Evolutionary conservation across 2,797 vertebrate genomes (phyloP).

Genomic region (Merluccius polli): DNA sequence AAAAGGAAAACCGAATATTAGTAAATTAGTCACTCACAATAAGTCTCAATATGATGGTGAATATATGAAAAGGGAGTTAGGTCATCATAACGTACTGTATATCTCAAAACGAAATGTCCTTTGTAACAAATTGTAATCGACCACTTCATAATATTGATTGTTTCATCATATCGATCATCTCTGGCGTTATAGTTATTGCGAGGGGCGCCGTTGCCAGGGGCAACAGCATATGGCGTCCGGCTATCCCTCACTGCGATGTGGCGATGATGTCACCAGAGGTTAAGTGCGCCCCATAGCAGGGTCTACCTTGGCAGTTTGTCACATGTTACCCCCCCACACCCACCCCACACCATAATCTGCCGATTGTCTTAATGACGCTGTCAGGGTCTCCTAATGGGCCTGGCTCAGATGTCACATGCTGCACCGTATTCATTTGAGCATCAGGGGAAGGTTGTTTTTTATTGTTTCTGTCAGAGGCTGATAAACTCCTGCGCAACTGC

Average conservation of each 20-base stretch:
- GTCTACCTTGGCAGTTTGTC: conserved; percentile 59
- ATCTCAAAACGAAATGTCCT: neutral
- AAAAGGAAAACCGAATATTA: no score
- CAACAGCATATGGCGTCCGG: neutral
- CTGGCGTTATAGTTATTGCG: neutral
- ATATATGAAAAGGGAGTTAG: neutral
- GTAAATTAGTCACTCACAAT: no score
- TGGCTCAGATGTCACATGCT: conserved; percentile 64
- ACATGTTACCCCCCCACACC: conserved; percentile 50
- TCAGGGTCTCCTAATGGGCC: conserved; percentile 74
- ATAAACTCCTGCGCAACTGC: conserved; percentile 66
- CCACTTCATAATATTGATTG: neutral
- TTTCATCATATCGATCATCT: neutral
- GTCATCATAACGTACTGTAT: neutral
- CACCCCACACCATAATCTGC: conserved; percentile 63
- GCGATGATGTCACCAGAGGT: conserved; percentile 56
- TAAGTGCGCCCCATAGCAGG: conserved; percentile 54
- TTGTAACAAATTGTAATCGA: neutral
- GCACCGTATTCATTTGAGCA: conserved; percentile 74
- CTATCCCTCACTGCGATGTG: conserved; percentile 18
- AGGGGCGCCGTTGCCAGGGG: neutral
- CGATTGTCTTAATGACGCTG: conserved; percentile 74
- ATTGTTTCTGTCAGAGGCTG: conserved; percentile 77
- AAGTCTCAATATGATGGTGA: neutral
- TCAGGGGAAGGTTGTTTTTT: conserved; percentile 77